These are phyloP conservation scores for Malacoctenus gilli DNA, from an alignment of 2,797 vertebrate genomes.

Conservation along the genomic window DNA sequence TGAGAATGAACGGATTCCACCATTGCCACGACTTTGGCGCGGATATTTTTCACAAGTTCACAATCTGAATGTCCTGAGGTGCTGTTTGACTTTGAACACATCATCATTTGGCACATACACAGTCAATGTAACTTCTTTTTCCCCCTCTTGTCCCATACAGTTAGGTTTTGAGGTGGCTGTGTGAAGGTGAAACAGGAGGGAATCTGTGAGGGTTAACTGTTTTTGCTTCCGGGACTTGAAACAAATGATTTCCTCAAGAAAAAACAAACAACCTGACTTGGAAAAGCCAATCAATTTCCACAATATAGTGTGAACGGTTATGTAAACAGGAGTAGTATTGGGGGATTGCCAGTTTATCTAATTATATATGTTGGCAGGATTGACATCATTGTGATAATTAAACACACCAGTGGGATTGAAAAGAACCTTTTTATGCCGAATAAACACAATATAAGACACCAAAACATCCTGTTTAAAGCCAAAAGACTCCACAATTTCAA, in stretches of 20 bases:
- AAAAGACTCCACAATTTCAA: too few relatives aligned
- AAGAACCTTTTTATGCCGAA: neutral
- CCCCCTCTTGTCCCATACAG: neutral
- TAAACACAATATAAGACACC: conserved; percentile 11
- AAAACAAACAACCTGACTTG: conserved; percentile 30
- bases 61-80: neutral
- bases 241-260: conserved; percentile 27
- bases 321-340: conserved; percentile 37
- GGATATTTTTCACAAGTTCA: neutral
- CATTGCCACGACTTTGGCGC: conserved; percentile 1
- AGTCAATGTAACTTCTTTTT: neutral
- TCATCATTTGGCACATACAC: neutral
- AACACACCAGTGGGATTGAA: conserved; percentile 17
- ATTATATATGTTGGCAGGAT: conserved; percentile 25
- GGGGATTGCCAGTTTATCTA: conserved; percentile 29
- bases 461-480: too few relatives aligned
- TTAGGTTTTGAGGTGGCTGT: neutral
- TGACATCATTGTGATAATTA: conserved; percentile 4
- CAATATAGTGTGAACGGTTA: conserved; percentile 16
- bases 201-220: conserved; percentile 11
- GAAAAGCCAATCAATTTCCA: conserved; percentile 33
- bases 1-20: conserved; percentile 8
- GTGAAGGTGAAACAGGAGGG: neutral
- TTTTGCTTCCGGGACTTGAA: conserved; percentile 13
- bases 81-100: conserved; percentile 6